phyloP scores from a whole-genome alignment of 2,113 vertebrate genomes.

The Peromyscus maniculatus region DNA sequence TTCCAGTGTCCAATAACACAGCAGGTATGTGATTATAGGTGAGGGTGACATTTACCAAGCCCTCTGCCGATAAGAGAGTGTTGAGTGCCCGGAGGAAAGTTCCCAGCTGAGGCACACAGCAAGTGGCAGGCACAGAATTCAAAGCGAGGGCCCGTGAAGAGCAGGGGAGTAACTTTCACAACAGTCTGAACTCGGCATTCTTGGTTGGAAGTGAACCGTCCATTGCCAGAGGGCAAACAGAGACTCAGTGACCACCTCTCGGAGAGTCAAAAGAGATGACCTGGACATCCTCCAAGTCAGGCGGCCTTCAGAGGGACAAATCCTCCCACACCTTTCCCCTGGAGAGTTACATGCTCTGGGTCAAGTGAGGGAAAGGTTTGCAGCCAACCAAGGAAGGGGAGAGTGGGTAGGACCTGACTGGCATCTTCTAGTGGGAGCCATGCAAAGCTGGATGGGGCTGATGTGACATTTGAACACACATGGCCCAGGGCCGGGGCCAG shows the following conservation, averaged over 20 bases:
- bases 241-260: not conserved
- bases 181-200: not conserved
- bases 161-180: not conserved
- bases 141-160: not conserved
- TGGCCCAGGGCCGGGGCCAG: not conserved
- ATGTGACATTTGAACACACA: not conserved
- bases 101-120: not conserved
- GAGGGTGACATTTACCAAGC: not conserved
- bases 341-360: not conserved
- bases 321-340: not conserved
- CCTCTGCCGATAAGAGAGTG: not conserved
- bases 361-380: not conserved
- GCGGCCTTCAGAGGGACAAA: not conserved
- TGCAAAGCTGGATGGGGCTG: not conserved
- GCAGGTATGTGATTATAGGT: not conserved
- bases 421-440: not conserved
- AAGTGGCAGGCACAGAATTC: not conserved
- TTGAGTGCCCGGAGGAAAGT: not conserved
- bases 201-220: not conserved
- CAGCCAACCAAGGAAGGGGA: not conserved
- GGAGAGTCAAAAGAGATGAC: not conserved
- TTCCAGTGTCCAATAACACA: accelerated
- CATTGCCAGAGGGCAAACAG: not conserved
- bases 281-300: not conserved
- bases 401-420: not conserved